Evolutionary conservation across 2,888 invertebrate species (phyloP), one percentile per base, ranked within the genome.

Genomic region (Sphecodes monilicornis): DNA sequence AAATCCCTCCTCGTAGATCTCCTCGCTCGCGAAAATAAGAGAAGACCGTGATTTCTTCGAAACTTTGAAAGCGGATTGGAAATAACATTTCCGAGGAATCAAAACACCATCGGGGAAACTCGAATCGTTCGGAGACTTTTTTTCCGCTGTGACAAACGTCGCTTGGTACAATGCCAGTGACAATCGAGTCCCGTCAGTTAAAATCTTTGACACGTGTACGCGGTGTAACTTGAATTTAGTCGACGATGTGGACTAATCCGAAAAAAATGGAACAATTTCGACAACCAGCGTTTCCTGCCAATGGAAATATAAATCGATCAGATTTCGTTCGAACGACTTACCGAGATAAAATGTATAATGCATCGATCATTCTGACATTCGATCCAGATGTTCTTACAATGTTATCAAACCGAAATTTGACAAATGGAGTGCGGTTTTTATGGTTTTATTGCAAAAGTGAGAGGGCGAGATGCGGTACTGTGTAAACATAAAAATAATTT

Each of bases 191-290:
- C 43, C 41, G 50, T 16, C 29, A 3, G 81, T 64, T 64, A 60
- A 76, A 76, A 77, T 50, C 72, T 69, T 76, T 82, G 83, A 77
- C 69, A 64, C 76, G 81, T 36, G 57, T 68, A 68, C 57, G 4
- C 46, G 2, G n/a, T 39, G 39, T 71, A 66, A 79, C 73, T 36
- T 22, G 66, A 66, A 66, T 66, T 66, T 32, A n/a, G 66, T 36
- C 60, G 26, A 60, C 32, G 18, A 18, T 36, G 32, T 22, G 3
- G 18, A 66, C 39, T 36, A 36, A 66, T 66, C 64, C n/a, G 18
- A 2, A 1, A 1, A 22, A 36, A 22, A 32, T 39, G 18, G 1
- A 66, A 66, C 36, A 64, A 22, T 60, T 60, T 26, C 13, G 29
- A 60, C 60, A 13, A 29, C 60, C 29, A 16, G 10, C 22, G 32